Percentiles rank a stretch among this genome's conserved stretches.
Conservation (phyloP, 2,888 invertebrate genomes). For the Napeogenes sylphis region DNA sequence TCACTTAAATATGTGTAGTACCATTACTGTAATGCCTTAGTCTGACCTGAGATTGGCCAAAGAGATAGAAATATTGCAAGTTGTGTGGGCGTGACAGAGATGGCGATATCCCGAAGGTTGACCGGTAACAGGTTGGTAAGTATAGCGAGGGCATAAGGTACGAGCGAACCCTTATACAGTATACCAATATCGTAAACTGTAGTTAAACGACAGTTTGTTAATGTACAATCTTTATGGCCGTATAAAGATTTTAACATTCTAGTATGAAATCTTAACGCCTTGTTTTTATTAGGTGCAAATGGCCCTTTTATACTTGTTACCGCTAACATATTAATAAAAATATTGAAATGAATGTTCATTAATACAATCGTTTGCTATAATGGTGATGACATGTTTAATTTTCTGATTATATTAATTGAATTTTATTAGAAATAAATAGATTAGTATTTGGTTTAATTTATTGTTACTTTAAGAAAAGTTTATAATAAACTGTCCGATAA, state of each 20-base stretch:
- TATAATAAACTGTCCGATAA: too few relatives aligned
- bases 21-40: conserved; percentile 73
- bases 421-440: too few relatives aligned
- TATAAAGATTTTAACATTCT: conserved; percentile 4
- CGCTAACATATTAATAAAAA: background rate
- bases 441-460: too few relatives aligned
- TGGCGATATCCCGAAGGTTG: conserved; percentile 55
- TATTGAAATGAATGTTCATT: background rate
- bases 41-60: conserved; percentile 65
- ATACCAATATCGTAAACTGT: conserved; percentile 40
- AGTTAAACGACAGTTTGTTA: conserved; percentile 34
- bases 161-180: conserved; percentile 55
- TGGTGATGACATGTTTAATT: too few relatives aligned
- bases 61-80: conserved; percentile 41
- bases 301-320: background rate
- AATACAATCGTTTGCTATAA: background rate
- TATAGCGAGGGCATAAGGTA: conserved; percentile 69
- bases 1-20: conserved; percentile 76
- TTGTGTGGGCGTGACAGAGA: conserved; percentile 43
- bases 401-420: too few relatives aligned
- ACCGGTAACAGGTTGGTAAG: conserved; percentile 75
- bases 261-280: conserved; percentile 1
- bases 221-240: conserved; percentile 9
- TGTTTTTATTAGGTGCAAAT: conserved; percentile 6
- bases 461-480: too few relatives aligned